Evolutionary conservation across 2,888 invertebrate genomes (phyloP), one percentile per base, ranked within the genome.

Genomic region (Aporophyla nigra): DNA sequence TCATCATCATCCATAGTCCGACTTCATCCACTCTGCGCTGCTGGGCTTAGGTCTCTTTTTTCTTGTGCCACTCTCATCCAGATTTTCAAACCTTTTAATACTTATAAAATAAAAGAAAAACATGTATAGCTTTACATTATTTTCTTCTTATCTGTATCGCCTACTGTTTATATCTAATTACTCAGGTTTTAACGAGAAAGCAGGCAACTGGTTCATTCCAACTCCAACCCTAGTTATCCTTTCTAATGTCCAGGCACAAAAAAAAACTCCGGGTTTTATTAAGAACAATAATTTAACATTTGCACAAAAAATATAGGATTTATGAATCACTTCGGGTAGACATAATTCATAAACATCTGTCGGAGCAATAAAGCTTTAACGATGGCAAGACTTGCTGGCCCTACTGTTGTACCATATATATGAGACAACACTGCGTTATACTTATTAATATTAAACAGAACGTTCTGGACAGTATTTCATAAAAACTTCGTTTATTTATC

Each of bases 321-420:
- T 91, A 93, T 91, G 90, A 91, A 92, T 91, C 88, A 89, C 89
- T 91, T 88, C 89, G 90, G 89, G 88, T 88, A 87, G 91, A 89
- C 88, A 91, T 93, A 92, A 92, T 94, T 93, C 93, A 92, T 93
- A 93, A 93, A 93, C 94, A 94, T 93, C 93, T 94, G 94, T 90
- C 85, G 90, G 68, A 74, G 91, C 89, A 90, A 92, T 94, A 94
- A 94, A 94, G 89, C 88, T 92, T 94, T 94, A 93, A 94, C 93
- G 94, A 92, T 90, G 82, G 86, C 83, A 89, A 89, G 90, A 89
- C 87, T 91, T 90, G 86, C 86, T 76, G 67, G 76, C 84, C 83
- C 71, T 82, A 54, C 80, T 81, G 78, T 87, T 88, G 88, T 86
- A 87, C 87, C 79, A 84, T 85, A 84, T 85, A 84, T 83, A 87